A percentile compares a stretch with the other conserved stretches of the same genome.
phyloP scores from a whole-genome alignment of 2,888 invertebrate species.

The Folsomia candida region DNA sequence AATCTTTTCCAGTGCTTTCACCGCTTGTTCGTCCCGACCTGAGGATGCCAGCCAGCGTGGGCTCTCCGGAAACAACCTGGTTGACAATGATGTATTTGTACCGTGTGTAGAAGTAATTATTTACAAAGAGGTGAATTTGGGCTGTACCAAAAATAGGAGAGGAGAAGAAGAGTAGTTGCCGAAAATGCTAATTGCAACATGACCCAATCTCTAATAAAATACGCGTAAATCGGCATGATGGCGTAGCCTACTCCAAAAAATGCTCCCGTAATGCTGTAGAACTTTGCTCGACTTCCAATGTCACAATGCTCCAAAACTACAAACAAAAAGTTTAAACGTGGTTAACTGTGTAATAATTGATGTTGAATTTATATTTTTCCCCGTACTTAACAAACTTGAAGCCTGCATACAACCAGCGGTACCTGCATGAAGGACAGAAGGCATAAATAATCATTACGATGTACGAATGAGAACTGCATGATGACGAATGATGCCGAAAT shows the following conservation, averaged over 20 bases:
- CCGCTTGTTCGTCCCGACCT: conserved; percentile 38
- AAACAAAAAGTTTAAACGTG: background rate
- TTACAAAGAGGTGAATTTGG: background rate
- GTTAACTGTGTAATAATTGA: background rate
- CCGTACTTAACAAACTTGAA: conserved; percentile 3
- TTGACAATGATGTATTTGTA: background rate
- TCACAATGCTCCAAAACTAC: conserved; percentile 47
- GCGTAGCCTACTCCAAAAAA: conserved; percentile 35
- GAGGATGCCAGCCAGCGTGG: conserved; percentile 44
- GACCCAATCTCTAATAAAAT: conserved; percentile 38
- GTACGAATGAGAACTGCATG: too few relatives aligned
- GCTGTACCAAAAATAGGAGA: conserved; percentile 41
- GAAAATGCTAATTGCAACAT: conserved; percentile 42
- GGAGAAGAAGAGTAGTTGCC: conserved; percentile 27
- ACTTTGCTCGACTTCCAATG: conserved; percentile 28
- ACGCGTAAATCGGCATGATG: conserved; percentile 40
- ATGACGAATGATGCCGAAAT: too few relatives aligned
- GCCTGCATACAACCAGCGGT: conserved; percentile 14
- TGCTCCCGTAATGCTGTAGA: conserved; percentile 28
- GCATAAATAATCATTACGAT: background rate
- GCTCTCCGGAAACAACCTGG: conserved; percentile 48
- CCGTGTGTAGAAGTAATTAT: too few relatives aligned
- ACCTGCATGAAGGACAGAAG: background rate
- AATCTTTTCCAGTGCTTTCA: conserved; percentile 33
- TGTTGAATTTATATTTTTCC: background rate